Evolutionary conservation across 2,113 vertebrate species (phyloP).

Genomic region (Collichthys lucidus): DNA sequence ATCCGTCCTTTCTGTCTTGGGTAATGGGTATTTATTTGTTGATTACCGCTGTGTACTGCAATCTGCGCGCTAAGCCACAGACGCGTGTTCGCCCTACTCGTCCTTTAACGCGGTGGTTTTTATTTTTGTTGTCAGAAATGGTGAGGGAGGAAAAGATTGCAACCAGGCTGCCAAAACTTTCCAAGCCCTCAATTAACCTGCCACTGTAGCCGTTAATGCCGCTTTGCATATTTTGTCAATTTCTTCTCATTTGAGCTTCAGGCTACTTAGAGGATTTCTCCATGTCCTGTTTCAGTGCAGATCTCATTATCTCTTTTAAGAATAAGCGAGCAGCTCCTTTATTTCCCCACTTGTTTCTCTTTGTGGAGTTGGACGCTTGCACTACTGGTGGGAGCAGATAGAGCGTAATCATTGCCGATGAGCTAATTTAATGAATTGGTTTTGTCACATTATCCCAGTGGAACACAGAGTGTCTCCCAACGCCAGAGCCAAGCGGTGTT

Average conservation of each 20-base stretch:
- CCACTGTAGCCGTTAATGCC: slow-evolving; percentile 72
- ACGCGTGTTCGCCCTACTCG: slow-evolving; percentile 44
- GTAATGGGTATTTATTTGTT: slow-evolving; percentile 29
- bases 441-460: slow-evolving; percentile 79
- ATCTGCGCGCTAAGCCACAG: slow-evolving; percentile 9
- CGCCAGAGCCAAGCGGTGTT: slow-evolving; percentile 69
- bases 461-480: slow-evolving; percentile 65
- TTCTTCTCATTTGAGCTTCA: slow-evolving; percentile 72
- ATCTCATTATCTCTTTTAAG: slow-evolving; percentile 80
- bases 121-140: slow-evolving; percentile 58
- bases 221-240: slow-evolving; percentile 76
- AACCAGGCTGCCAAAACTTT: slow-evolving; percentile 69
- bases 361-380: slow-evolving; percentile 61
- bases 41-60: slow-evolving; percentile 24
- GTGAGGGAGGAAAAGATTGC: slow-evolving; percentile 19
- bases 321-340: slow-evolving; percentile 72
- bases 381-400: slow-evolving; percentile 75
- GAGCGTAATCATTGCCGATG: slow-evolving; percentile 85
- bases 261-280: slow-evolving; percentile 75
- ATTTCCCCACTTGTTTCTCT: slow-evolving; percentile 48
- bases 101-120: slow-evolving; percentile 54
- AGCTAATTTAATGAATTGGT: slow-evolving; percentile 91
- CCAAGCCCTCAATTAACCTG: slow-evolving; percentile 84
- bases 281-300: slow-evolving; percentile 66
- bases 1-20: slow-evolving; percentile 15